A percentile compares a stretch with the other conserved stretches of the same genome.
These are phyloP conservation scores for Clostera curtula DNA, from an alignment of 2,888 invertebrate species.

Conservation along the genomic window DNA sequence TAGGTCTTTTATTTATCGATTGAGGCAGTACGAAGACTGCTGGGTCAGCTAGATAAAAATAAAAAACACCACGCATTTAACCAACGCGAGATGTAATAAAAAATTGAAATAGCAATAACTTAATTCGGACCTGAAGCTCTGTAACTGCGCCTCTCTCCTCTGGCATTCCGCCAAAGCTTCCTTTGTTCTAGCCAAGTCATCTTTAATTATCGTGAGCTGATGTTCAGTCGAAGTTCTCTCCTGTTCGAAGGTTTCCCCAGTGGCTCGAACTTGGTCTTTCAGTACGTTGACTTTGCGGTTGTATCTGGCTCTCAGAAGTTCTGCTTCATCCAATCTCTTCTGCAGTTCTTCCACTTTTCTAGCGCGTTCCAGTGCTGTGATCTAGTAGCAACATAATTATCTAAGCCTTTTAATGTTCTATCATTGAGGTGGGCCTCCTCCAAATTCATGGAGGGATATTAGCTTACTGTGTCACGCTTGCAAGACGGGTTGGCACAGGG, in stretches of 20 bases:
- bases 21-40: no score
- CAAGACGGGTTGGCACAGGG: no score
- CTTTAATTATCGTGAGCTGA: conserved; percentile 80
- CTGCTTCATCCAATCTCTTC: conserved; percentile 86
- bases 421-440: no score
- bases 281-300: conserved; percentile 81
- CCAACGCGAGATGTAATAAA: neutral
- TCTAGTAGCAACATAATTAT: conserved; percentile 64
- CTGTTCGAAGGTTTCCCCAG: conserved; percentile 80
- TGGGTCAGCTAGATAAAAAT: no score
- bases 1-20: no score
- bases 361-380: conserved; percentile 87
- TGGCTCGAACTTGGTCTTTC: conserved; percentile 81
- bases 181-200: conserved; percentile 84
- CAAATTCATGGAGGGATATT: no score
- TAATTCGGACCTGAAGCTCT: conserved; percentile 76
- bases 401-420: no score
- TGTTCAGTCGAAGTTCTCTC: conserved; percentile 82
- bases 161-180: conserved; percentile 83
- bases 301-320: conserved; percentile 83
- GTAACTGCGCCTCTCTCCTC: conserved; percentile 84
- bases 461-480: no score
- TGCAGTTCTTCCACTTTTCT: conserved; percentile 90
- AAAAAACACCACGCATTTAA: no score
- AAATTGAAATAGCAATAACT: conserved; percentile 1